These are phyloP conservation scores for Dipodomys stephensi DNA, from an alignment of 2,113 vertebrate genomes.

Conservation along the genomic window DNA sequence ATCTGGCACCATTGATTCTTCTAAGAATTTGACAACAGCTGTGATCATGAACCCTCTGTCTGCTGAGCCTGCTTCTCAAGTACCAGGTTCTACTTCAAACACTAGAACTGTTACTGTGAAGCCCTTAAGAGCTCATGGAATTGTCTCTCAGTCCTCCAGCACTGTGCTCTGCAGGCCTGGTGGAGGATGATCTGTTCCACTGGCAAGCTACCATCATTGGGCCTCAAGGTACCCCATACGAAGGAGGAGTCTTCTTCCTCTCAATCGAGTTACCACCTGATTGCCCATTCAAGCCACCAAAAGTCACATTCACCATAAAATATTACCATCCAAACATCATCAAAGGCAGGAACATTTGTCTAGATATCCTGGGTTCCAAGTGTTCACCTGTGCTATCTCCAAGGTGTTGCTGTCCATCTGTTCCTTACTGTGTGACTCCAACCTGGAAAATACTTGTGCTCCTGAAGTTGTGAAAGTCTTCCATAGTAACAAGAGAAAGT, in stretches of 20 bases:
- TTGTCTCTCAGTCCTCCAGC: rapidly evolving
- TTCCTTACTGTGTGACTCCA: neutral
- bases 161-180: neutral
- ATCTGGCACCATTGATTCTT: no score
- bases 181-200: rapidly evolving
- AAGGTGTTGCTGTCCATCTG: neutral
- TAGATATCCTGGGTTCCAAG: neutral
- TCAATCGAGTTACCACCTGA: neutral
- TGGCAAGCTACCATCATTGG: neutral
- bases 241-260: neutral
- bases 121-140: neutral
- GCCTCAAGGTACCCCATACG: neutral
- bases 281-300: neutral
- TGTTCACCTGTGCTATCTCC: neutral
- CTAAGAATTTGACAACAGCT: no score
- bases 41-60: no score
- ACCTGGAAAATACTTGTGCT: neutral
- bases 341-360: neutral
- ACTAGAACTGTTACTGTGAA: no score
- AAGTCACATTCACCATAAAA: neutral
- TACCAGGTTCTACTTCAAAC: no score
- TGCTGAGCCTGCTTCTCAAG: no score
- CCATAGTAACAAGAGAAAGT: neutral
- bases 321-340: constrained; percentile 18
- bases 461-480: neutral